Evolutionary conservation across 1,140 invertebrate genomes (phyloP), one percentile per base, ranked within the genome.

Genomic region (Euschistus heros): DNA sequence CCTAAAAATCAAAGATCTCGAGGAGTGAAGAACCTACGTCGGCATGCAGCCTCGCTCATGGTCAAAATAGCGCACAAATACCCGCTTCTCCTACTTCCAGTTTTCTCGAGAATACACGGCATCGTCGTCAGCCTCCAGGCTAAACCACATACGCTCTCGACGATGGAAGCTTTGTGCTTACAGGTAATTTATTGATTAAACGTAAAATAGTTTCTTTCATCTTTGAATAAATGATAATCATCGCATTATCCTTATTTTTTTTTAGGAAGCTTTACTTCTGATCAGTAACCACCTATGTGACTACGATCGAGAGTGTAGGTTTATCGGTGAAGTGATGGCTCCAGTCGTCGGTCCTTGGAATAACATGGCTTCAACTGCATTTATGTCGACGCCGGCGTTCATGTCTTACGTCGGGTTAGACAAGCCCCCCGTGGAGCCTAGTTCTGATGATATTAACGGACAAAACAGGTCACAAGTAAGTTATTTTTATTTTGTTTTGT

Each of bases 261-360:
- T 73, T 4, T 75, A 84, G 72, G 89, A 91, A 74, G 86, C 88
- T 0, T 72, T 91, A 17, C 73, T 92, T 3, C 76, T 91, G 1
- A 88, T 89, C 70, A 92, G 90, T 22, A 96, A 94, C 79, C 87
- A 93, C 72, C 91, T 91, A 72, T 86, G 88, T 72, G 88, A 94
- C 75, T 94, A 89, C 73, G 86, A 91, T 66, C 81, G 88, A 3
- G 91, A 95, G 73, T 86, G 85, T 24, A 77, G 80, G 22, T 92
- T 93, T 69, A 84, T 94, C 3, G 84, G 84, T n/a, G 86, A 92
- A 76, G 83, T 93, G 14, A 77, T 90, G 47, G 74, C 77, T 15
- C 83, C 84, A 47, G 82, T 81, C 1, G 78, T 80, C 14, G 70
- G 74, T 5, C 82, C 84, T 14, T 88, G 88, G 80, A 71, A 83